Percentiles rank a stretch among this genome's conserved stretches.
Conservation (phyloP, 2,888 invertebrate genomes). For the Orthosia incerta region DNA sequence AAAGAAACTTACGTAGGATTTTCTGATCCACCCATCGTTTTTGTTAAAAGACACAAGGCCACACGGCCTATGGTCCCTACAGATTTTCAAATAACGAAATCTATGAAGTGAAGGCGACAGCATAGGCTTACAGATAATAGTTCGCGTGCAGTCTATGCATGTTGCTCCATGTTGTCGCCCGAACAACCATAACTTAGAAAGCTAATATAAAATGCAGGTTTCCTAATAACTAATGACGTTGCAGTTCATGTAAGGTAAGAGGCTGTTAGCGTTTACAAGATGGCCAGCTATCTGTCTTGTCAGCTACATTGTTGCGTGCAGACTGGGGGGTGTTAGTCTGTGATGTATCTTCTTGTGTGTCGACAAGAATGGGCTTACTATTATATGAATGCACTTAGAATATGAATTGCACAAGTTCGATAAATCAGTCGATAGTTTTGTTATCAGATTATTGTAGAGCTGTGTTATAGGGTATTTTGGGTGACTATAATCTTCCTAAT, state of each 20-base stretch:
- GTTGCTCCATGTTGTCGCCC: constrained; percentile 15
- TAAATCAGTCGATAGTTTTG: background rate
- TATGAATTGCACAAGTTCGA: background rate
- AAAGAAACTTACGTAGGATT: too few species aligned
- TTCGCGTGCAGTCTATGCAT: constrained; percentile 7
- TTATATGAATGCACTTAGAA: background rate
- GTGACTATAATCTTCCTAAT: background rate
- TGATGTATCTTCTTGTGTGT: constrained; percentile 2
- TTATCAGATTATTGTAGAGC: background rate
- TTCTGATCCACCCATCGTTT: too few species aligned
- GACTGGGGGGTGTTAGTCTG: constrained; percentile 10
- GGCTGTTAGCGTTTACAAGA: constrained; percentile 29
- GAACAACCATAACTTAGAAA: constrained; percentile 40
- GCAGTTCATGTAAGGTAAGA: constrained; percentile 40
- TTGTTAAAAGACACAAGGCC: too few species aligned
- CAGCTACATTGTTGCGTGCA: constrained; percentile 40
- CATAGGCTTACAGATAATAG: background rate
- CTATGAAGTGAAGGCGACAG: too few species aligned
- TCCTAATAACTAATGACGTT: constrained; percentile 45
- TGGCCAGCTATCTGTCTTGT: constrained; percentile 36
- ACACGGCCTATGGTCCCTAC: too few species aligned
- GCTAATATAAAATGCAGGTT: constrained; percentile 32
- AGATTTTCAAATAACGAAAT: too few species aligned
- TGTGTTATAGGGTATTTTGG: background rate
- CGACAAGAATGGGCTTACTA: background rate